These are phyloP conservation scores for Physocephala rufipes DNA, from an alignment of 2,888 invertebrate species.

Conservation along the genomic window DNA sequence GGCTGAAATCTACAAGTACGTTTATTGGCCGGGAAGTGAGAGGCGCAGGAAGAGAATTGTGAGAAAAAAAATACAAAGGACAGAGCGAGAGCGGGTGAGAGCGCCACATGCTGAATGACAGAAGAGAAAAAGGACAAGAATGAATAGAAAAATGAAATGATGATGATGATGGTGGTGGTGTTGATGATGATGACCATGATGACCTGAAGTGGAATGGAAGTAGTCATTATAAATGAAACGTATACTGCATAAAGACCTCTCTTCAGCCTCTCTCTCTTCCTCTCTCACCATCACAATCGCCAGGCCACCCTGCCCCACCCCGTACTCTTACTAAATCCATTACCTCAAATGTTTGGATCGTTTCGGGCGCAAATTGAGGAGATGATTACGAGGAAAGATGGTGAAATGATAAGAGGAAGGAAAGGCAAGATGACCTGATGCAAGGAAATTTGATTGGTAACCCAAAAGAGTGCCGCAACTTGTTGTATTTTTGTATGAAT, in stretches of 20 bases:
- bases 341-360: background rate
- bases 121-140: too few species aligned
- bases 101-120: too few species aligned
- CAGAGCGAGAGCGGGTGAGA: background rate
- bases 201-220: too few species aligned
- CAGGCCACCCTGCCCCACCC: background rate
- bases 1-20: conserved; percentile 8
- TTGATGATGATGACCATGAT: too few species aligned
- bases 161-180: too few species aligned
- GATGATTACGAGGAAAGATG: background rate
- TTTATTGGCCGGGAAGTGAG: conserved; percentile 23
- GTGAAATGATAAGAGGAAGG: background rate
- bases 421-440: background rate
- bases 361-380: background rate
- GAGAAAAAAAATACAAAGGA: background rate
- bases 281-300: background rate
- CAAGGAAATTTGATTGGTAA: conserved; percentile 8
- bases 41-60: conserved; percentile 17
- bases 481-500: conserved; percentile 19
- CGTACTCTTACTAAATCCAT: background rate
- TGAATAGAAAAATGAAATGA: too few species aligned
- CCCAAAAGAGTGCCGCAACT: conserved; percentile 21
- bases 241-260: background rate
- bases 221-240: conserved; percentile 25
- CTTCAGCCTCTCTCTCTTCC: background rate